Base-by-base conservation (phyloP, 2,113 vertebrate genomes). In the Syngnathoides biaculeatus region DNA sequence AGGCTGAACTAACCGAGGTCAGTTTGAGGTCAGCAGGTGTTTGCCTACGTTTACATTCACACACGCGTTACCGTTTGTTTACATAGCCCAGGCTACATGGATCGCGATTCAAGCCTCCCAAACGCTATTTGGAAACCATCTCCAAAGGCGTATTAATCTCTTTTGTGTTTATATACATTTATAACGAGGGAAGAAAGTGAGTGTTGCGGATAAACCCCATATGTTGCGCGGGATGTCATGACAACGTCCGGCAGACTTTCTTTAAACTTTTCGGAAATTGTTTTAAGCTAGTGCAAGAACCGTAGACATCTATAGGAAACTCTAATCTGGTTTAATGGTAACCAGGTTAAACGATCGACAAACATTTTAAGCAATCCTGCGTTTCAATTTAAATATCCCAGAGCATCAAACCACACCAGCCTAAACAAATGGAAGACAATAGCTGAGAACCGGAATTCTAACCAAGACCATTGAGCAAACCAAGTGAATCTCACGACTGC, bases 41-140 rank as follows among this genome's bases (percentile, higher is more conserved):
- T 82, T 82, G 73, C 42, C 76, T 79, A 80, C 20, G 55, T 85
- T 73, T 47, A 73, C 20, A 79, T 71, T 76, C 45, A 73, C 65
- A 75, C 69, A 72, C 74, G n/a, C n/a, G n/a, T n/a, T n/a, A n/a
- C n/a, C n/a, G n/a, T n/a, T 26, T 72, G 19, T 57, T 11, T 38
- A 30, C 45, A 48, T 65, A 61, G 48, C 13, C 2, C 11, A 48
- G 43, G 35, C n/a, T 53, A 27, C 63, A 66, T 43, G 72, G 64
- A 70, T 63, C 74, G n/a, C 55, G 45, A 63, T 67, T 4, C 48
- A 47, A 65, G n/a, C 24, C 57, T 57, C 30, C 71, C 4, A 22
- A 50, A 59, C 71, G 70, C 71, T 22, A 43, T 48, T 62, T 72
- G 43, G 62, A 60, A 68, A 73, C 24, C 30, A 56, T 27, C 5